Evolutionary conservation across 2,113 vertebrate genomes (phyloP), one percentile per base, ranked within the genome.

Genomic region (Naja naja): DNA sequence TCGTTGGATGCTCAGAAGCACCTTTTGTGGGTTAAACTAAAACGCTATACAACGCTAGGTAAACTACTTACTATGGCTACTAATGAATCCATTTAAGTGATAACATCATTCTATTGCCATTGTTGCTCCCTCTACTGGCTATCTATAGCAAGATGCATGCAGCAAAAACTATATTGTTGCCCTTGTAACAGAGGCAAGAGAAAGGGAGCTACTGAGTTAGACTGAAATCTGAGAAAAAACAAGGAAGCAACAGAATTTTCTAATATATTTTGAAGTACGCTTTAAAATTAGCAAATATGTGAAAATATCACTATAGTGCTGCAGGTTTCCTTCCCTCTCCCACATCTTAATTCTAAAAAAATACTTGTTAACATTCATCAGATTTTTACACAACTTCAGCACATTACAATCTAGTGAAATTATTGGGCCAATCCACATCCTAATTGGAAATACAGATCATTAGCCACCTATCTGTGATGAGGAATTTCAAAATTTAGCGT

Each of bases 121-220:
- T 43, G 90, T 23, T 96, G 81, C 94, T 95, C 96, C 96, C 94
- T 94, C 96, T 94, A 91, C 94, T 91, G 94, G 94, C 27, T 94
- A 85, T 0, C 30, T 11, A 69, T 14, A n/a, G 27, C 9, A 64
- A 58, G 2, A 27, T 58, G 25, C 23, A 60, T 60, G 56, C 56
- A 60, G 56, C 7, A 60, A 25, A 64, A n/a, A 64, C 30, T 64
- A 64, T 64, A 64, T n/a, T 69, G 30, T 69, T 69, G 60, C 11
- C 60, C 30, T 69, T n/a, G 64, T n/a, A 69, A 64, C 9, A 16
- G 64, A 64, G 11, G 30, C 64, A 69, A n/a, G 64, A n/a, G 12
- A 69, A 69, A 69, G 64, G 30, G 64, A 69, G 64, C 64, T 5
- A 30, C 64, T 2, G 12, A 69, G 30, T n/a, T 69, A 69, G 30